Evolutionary conservation across 2,113 vertebrate species (phyloP).

Genomic region (Myotis brandtii): DNA sequence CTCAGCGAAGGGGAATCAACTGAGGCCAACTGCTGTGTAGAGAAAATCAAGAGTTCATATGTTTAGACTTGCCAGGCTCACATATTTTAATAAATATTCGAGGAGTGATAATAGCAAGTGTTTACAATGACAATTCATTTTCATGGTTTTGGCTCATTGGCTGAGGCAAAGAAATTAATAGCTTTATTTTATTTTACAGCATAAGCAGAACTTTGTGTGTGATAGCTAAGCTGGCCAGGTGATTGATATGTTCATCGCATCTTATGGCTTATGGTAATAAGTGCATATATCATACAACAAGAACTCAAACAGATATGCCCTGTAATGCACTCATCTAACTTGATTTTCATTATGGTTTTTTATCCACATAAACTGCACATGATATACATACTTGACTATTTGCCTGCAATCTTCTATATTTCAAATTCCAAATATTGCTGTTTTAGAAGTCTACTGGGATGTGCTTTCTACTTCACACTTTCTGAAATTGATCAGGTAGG

Average conservation of each 20-base stretch:
- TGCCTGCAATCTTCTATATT: constrained; percentile 59
- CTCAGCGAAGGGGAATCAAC: constrained; percentile 36
- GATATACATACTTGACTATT: constrained; percentile 42
- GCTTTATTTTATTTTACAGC: constrained; percentile 72
- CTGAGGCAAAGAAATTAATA: constrained; percentile 70
- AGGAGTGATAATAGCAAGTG: constrained; percentile 60
- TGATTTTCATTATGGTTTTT: constrained; percentile 65
- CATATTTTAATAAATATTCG: constrained; percentile 64
- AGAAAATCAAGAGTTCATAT: constrained; percentile 5
- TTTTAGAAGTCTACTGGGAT: constrained; percentile 58
- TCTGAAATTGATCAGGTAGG: constrained; percentile 64
- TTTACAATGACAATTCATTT: constrained; percentile 70
- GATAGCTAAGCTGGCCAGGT: constrained; percentile 30
- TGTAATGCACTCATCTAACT: constrained; percentile 37
- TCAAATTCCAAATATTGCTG: constrained; percentile 62
- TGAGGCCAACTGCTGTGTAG: constrained; percentile 34
- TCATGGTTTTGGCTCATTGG: constrained; percentile 67
- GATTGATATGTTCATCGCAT: constrained; percentile 66
- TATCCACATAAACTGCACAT: constrained; percentile 53
- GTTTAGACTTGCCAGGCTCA: constrained; percentile 26
- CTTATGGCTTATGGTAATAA: constrained; percentile 71
- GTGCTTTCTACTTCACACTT: constrained; percentile 26
- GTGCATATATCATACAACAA: constrained; percentile 55
- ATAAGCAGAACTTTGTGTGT: constrained; percentile 58
- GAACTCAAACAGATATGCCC: constrained; percentile 52